Evolutionary conservation across 2,113 vertebrate species (phyloP).

Genomic region (Toxostoma redivivum): DNA sequence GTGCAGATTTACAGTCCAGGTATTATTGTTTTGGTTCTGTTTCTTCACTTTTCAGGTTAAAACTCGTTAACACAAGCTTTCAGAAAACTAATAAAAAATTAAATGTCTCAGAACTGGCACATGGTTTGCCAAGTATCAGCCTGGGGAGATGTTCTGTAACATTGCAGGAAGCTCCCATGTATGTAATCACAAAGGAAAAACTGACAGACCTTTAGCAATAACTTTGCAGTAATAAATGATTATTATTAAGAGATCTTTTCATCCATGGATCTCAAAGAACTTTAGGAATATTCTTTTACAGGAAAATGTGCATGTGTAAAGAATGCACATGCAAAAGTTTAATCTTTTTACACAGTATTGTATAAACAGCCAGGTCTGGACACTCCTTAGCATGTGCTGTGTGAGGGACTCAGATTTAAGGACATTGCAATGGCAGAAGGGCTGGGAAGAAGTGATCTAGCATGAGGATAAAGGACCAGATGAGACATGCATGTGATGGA

Average conservation of each 20-base stretch:
- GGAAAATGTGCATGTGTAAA: neutral
- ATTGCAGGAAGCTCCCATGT: neutral
- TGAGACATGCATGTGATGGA: neutral
- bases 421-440: neutral
- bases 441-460: neutral
- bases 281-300: neutral
- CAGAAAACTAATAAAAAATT: neutral
- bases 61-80: neutral
- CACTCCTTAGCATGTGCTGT: neutral
- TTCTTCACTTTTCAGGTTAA: neutral
- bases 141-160: neutral
- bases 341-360: fast-evolving
- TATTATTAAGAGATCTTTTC: neutral
- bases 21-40: neutral
- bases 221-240: neutral
- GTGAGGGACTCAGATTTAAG: neutral
- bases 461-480: neutral
- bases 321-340: neutral
- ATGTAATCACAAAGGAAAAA: neutral
- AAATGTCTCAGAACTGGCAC: neutral
- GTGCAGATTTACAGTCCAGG: neutral
- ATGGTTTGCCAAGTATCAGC: neutral
- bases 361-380: neutral
- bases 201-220: neutral
- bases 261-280: neutral